These are phyloP conservation scores for Amblyornis subalaris DNA, from an alignment of 2,113 vertebrate genomes.

Conservation along the genomic window DNA sequence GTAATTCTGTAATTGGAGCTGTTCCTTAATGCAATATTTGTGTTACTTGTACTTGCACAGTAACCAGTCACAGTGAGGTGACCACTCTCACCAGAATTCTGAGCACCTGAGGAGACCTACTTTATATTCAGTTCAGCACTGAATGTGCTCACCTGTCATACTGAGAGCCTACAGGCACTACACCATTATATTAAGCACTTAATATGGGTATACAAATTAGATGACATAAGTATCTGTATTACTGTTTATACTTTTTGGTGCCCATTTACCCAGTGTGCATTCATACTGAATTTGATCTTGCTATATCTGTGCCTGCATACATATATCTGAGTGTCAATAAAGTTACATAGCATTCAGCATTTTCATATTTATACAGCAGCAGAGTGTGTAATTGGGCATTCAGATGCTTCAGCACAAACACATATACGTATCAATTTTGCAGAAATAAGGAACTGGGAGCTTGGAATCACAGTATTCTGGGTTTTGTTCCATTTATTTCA, in stretches of 20 bases:
- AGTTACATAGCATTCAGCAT: neutral
- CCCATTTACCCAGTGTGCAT: neutral
- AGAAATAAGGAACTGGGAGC: neutral
- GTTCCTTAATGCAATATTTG: neutral
- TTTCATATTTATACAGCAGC: neutral
- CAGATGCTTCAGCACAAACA: neutral
- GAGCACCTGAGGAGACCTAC: neutral
- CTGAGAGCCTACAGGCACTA: neutral
- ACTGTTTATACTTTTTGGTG: neutral
- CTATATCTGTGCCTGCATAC: neutral
- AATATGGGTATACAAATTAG: neutral
- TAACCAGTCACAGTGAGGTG: neutral
- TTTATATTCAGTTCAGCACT: neutral
- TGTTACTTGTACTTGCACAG: neutral
- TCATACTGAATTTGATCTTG: neutral
- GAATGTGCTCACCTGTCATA: neutral
- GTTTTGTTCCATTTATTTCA: neutral
- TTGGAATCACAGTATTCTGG: neutral
- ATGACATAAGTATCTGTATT: neutral
- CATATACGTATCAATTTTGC: neutral
- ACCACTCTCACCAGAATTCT: neutral
- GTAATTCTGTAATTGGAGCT: neutral
- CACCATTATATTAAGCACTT: neutral
- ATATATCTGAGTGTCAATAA: neutral
- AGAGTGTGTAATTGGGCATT: accelerated